Base-by-base conservation (phyloP, 1,140 invertebrate genomes). In the Procambarus virginalis region DNA sequence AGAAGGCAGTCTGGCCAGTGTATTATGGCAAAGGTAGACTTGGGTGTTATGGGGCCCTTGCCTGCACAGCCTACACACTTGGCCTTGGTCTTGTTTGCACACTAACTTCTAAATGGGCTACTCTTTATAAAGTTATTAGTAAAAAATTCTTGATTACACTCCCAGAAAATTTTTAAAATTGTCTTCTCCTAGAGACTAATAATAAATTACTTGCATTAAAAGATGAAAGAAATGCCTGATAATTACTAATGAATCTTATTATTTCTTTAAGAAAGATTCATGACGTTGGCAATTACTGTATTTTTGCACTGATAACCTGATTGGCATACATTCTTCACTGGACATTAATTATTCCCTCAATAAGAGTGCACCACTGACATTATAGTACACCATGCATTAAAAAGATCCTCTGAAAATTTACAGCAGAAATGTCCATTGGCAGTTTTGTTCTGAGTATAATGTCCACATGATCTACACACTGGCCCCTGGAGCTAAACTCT, bases 371-470 rank as follows among this genome's bases (percentile, higher is more conserved):
- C 85, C 60, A 81, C 20, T 55, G 45, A 51, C 77, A 87, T 81
- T 48, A 70, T 86, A 81, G 45, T 48, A 51, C 51, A 68, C 46
- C 82, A 84, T 84, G 82, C 82, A 84, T 84, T 84, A 49, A 51
- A 73, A 73, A 73, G 9, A 73, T 22, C 34, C 68, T 73, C 68
- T 34, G 17, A 89, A 84, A 78, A 68, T 79, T 84, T 17, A 89
- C 58, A 68, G 79, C 20, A 76, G 75, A 84, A 88, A 84, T 84
- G 22, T 89, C 79, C 81, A 77, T 89, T 51, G 87, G 81, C 75
- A 89, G 87, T 89, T 89, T 78, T 89, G 81, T 68, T 89, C 75
- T 89, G 87, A 89, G 87, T 58, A 89, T 78, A 68, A 78, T 51
- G 87, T 84, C 73, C 87, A 79, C 45, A 77, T 60, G 78, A 45